These are phyloP conservation scores for Pyralis farinalis DNA, from an alignment of 2,888 invertebrate species.

Conservation along the genomic window DNA sequence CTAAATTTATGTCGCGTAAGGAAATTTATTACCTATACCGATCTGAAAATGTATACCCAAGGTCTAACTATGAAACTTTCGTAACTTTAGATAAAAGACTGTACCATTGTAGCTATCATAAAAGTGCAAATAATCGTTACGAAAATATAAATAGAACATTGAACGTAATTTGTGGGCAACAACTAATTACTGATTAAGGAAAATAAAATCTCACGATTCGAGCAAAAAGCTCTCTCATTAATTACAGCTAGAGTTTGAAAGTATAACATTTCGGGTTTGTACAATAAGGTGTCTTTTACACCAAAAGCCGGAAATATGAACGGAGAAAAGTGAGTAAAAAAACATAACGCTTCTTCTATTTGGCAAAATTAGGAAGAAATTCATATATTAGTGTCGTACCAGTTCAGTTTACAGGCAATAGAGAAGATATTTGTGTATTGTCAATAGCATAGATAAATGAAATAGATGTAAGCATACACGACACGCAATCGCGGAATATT, in stretches of 20 bases:
- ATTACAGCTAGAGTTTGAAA: constrained; percentile 8
- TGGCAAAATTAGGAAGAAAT: no score
- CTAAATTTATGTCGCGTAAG: background rate
- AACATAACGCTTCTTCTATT: no score
- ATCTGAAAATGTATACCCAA: background rate
- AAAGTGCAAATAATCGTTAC: background rate
- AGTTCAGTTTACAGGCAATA: no score
- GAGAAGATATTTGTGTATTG: no score
- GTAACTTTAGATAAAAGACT: background rate
- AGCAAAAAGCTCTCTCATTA: constrained; percentile 13
- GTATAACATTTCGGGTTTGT: background rate
- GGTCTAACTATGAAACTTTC: background rate
- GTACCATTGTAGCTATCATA: no score
- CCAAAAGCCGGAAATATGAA: no score
- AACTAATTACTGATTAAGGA: constrained; percentile 4
- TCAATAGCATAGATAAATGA: no score
- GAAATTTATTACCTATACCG: background rate
- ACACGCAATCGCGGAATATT: no score
- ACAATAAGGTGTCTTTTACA: background rate
- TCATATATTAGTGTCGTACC: no score
- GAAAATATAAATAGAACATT: background rate
- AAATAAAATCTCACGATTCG: constrained; percentile 7
- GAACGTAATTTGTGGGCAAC: background rate
- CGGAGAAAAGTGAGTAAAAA: no score
- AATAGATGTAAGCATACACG: no score